Evolutionary conservation across 2,113 vertebrate genomes (phyloP).

Genomic region (Micronisus gabar): DNA sequence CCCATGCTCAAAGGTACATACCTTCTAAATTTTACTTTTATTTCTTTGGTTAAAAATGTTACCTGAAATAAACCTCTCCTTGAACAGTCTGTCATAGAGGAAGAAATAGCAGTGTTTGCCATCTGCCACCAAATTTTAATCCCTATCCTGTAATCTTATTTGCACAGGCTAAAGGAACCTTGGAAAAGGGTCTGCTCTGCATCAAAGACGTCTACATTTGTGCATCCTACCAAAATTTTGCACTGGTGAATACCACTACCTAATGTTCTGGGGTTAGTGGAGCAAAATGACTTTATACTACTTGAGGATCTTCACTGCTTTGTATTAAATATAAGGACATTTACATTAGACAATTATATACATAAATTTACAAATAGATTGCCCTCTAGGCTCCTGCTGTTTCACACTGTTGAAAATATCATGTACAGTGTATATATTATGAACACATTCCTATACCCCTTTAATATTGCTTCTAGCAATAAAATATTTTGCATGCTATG

Average conservation of each 20-base stretch:
- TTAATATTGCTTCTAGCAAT: background rate
- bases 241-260: background rate
- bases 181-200: background rate
- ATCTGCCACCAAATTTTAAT: background rate
- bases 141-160: background rate
- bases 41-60: background rate
- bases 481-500: background rate
- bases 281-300: background rate
- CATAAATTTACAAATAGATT: background rate
- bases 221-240: background rate
- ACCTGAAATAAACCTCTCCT: background rate
- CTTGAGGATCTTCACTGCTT: background rate
- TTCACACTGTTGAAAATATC: background rate
- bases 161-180: background rate
- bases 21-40: background rate
- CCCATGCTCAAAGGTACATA: background rate
- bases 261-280: background rate
- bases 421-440: background rate
- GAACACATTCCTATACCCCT: background rate
- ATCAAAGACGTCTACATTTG: background rate
- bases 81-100: background rate
- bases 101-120: background rate
- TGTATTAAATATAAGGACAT: background rate
- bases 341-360: background rate
- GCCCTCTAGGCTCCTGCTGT: background rate